phyloP scores from a whole-genome alignment of 1,140 invertebrate species.

The Drosophila auraria region DNA sequence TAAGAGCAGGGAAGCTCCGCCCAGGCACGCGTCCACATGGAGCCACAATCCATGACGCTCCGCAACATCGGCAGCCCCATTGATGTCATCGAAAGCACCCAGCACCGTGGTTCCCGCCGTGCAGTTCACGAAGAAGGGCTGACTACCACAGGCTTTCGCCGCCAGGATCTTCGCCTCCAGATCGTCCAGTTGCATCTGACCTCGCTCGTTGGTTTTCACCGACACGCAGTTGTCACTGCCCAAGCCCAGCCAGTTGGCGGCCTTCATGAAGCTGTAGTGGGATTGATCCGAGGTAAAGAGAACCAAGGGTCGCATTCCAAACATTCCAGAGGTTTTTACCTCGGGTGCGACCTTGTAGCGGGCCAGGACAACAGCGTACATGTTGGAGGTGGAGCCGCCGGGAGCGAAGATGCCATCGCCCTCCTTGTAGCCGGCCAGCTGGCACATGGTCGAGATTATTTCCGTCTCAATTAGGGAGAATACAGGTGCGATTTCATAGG shows the following conservation, averaged over 20 bases:
- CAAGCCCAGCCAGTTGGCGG: constrained; percentile 92
- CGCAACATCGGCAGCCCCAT: constrained; percentile 90
- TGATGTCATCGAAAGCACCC: constrained; percentile 94
- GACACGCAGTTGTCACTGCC: constrained; percentile 91
- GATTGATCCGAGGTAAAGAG: constrained; percentile 92
- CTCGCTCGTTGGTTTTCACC: constrained; percentile 89
- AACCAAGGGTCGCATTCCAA: constrained; percentile 87
- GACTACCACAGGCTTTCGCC: constrained; percentile 84
- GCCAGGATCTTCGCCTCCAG: constrained; percentile 87
- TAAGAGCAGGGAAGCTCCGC: constrained; percentile 87
- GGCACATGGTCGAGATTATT: constrained; percentile 87
- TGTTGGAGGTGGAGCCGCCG: constrained; percentile 95
- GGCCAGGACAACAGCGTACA: constrained; percentile 93
- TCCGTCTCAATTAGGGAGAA: constrained; percentile 90
- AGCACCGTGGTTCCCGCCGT: constrained; percentile 92
- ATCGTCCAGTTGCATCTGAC: constrained; percentile 88
- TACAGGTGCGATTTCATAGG: constrained; percentile 92
- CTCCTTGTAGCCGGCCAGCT: constrained; percentile 88
- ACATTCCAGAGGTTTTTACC: constrained; percentile 90
- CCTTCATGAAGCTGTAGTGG: constrained; percentile 95
- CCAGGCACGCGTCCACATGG: constrained; percentile 94
- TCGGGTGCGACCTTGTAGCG: constrained; percentile 91
- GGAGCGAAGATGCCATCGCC: constrained; percentile 91
- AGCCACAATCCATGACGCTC: constrained; percentile 90
- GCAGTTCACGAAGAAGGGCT: constrained; percentile 90